A percentile compares a stretch with the other conserved stretches of the same genome.
These are phyloP conservation scores for Varanus salvator DNA, from an alignment of 2,113 vertebrate species.

Conservation along the genomic window DNA sequence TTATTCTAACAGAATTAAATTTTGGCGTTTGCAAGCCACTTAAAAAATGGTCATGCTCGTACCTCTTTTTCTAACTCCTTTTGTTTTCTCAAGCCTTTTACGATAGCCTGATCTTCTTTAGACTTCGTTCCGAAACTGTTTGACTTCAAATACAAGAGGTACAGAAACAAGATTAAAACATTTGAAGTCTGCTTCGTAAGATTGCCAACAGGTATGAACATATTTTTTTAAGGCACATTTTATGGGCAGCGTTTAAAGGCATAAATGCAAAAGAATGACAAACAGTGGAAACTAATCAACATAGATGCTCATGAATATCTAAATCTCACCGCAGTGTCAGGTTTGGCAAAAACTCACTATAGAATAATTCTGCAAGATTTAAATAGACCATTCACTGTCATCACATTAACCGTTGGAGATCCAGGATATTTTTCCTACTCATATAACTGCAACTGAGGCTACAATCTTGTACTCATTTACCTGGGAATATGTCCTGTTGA, in stretches of 20 bases:
- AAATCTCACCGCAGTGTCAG: background rate
- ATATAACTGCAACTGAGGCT: background rate
- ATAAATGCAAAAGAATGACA: background rate
- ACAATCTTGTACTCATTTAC: too few species aligned
- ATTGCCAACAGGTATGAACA: background rate
- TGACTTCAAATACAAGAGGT: constrained; percentile 48
- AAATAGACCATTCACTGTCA: background rate
- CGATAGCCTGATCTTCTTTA: constrained; percentile 74
- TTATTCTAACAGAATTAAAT: background rate
- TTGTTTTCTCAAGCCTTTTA: constrained; percentile 83
- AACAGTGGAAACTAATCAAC: background rate
- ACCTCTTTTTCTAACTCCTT: constrained; percentile 92
- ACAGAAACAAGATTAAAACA: constrained; percentile 8
- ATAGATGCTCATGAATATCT: background rate
- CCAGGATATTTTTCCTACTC: background rate
- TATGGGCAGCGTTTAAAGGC: background rate
- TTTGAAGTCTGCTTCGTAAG: background rate
- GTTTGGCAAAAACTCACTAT: background rate
- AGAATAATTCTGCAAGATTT: background rate
- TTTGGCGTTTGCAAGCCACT: background rate
- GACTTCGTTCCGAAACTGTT: constrained; percentile 63
- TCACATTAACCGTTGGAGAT: background rate
- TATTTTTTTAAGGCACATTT: background rate
- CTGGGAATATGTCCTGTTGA: too few species aligned
- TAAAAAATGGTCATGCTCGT: constrained; percentile 15